These are phyloP conservation scores for Turritopsis rubra DNA, from an alignment of 30 jellyfish, hydroid and myxozoan species.

Conservation along the genomic window DNA sequence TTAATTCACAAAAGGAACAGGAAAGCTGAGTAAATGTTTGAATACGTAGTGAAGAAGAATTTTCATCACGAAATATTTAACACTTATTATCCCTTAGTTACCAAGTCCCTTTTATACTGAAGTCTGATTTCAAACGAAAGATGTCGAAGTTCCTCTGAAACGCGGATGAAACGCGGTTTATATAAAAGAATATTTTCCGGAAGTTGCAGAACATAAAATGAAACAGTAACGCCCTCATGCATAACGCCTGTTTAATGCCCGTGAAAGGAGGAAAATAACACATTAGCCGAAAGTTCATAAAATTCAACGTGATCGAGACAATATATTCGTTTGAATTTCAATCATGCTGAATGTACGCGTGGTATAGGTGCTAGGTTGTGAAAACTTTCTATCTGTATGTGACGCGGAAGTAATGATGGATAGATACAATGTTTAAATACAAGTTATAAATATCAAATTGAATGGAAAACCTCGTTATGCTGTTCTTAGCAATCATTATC, in stretches of 20 bases:
- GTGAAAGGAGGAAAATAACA: neutral
- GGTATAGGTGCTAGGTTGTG: neutral
- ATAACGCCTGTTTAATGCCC: too few species aligned
- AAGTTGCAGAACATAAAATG: too few species aligned
- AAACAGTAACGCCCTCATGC: too few species aligned
- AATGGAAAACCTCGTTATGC: neutral
- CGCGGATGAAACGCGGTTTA: too few species aligned
- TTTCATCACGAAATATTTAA: neutral
- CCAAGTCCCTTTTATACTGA: too few species aligned
- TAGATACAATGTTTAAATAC: neutral
- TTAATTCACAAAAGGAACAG: neutral
- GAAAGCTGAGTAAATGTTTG: neutral
- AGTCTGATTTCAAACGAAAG: too few species aligned
- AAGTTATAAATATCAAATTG: too few species aligned
- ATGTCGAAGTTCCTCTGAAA: too few species aligned
- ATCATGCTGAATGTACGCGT: neutral
- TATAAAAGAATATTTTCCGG: too few species aligned
- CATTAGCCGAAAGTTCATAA: too few species aligned
- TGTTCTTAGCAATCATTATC: neutral
- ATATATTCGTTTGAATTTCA: too few species aligned
- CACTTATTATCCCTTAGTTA: neutral
- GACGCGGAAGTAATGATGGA: neutral
- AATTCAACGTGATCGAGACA: too few species aligned
- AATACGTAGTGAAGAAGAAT: neutral
- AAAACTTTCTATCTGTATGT: neutral